Evolutionary conservation across 2,113 vertebrate genomes (phyloP), one percentile per base, ranked within the genome.

Genomic region (Notothenia coriiceps): DNA sequence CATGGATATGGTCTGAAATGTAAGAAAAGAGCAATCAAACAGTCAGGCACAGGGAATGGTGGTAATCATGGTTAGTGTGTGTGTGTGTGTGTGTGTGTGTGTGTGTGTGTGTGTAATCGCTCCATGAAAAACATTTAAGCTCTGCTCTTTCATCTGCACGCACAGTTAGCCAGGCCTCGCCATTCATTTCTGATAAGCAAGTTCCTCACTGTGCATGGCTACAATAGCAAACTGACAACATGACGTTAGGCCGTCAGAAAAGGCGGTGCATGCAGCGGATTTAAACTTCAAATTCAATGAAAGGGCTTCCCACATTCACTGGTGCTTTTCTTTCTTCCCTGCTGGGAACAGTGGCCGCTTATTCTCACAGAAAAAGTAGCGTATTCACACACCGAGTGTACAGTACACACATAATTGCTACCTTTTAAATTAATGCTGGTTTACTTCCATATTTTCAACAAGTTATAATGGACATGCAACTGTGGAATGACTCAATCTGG

Each of bases 241-340:
- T 82, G 86, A 80, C 74, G 65, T 82, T 82, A 72, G 83, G 84
- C 86, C 6, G 63, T 56, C 40, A 74, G 85, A 87, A 69, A 79
- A 54, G 70, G 73, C 83, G 57, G 81, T 3, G 78, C 82, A 83
- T 84, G 84, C 75, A 35, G 66, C 17, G 62, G 88, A 91, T 90
- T 93, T 91, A 82, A 90, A 88, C 88, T 91, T 88, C 80, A 86
- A 44, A 80, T 76, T 86, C 83, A 81, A 86, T 91, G 86, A 85
- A 92, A 92, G 76, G 76, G 77, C 83, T 71, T 87, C 29, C 43
- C 80, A 77, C 78, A 92, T 85, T 79, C 59, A 77, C 35, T 74
- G 56, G 67, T 56, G 75, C 15, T 52, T 83, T 84, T 73, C 70
- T 87, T 88, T 77, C 73, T 80, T 79, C 65, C 80, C 76, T 70